These are phyloP conservation scores for Harmothoe impar DNA, from an alignment of 2,888 invertebrate genomes.

Conservation along the genomic window DNA sequence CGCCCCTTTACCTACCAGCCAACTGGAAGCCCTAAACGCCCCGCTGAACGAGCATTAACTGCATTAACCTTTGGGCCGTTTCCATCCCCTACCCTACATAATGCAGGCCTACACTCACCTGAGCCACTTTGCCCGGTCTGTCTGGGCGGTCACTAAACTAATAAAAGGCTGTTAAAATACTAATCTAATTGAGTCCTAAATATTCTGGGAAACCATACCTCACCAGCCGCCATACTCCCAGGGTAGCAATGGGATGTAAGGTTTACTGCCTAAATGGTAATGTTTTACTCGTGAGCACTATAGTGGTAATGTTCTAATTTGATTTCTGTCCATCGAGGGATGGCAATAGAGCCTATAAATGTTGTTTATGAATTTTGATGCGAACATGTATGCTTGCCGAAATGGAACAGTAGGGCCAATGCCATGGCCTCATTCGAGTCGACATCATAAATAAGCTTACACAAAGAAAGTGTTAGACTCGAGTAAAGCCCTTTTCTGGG, in stretches of 20 bases:
- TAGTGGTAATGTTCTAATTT: too few species aligned
- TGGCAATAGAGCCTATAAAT: too few species aligned
- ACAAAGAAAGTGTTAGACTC: not conserved
- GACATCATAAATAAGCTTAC: not conserved
- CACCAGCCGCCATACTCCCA: not conserved
- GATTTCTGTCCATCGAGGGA: too few species aligned
- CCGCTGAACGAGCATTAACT: conserved; percentile 18
- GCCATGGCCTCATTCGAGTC: not conserved
- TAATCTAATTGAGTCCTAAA: conserved; percentile 14
- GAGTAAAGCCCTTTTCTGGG: not conserved
- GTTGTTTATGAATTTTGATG: too few species aligned
- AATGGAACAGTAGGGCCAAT: too few species aligned
- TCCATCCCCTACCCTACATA: not conserved
- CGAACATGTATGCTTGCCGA: too few species aligned
- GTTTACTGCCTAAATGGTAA: too few species aligned
- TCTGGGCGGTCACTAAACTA: not conserved
- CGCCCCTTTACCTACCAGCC: not conserved
- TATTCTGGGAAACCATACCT: not conserved
- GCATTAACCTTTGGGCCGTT: not conserved
- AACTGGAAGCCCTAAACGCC: conserved; percentile 12
- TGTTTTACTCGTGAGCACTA: too few species aligned
- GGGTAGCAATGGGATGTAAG: not conserved
- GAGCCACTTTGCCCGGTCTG: not conserved
- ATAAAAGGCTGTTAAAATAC: conserved; percentile 30
- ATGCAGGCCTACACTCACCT: conserved; percentile 29